Conservation (phyloP, 2,797 vertebrate species). For the Florisuga fusca region DNA sequence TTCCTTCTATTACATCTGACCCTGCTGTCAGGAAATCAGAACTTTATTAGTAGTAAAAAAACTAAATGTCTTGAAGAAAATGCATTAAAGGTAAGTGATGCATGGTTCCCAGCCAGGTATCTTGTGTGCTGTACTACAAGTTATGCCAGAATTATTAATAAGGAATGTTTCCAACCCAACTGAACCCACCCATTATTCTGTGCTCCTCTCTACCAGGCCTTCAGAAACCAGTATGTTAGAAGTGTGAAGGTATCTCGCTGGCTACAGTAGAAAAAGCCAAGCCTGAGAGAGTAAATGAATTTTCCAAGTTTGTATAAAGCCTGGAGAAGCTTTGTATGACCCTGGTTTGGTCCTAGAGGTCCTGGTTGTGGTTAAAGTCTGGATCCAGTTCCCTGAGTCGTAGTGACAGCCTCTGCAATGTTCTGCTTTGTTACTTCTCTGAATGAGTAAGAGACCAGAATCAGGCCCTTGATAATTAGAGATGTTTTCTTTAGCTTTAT, state of each 20-base stretch:
- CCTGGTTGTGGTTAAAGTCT: neutral
- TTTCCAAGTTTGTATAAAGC: neutral
- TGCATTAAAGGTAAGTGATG: neutral
- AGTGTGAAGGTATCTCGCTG: neutral
- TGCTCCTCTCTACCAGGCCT: neutral
- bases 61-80: neutral
- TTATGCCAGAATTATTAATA: neutral
- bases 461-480: neutral
- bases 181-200: neutral
- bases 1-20: neutral
- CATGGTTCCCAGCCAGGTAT: too few species aligned
- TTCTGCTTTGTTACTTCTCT: neutral
- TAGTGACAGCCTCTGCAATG: neutral
- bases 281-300: neutral
- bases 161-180: neutral
- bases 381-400: neutral
- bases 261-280: neutral
- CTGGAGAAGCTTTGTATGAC: neutral
- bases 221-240: neutral
- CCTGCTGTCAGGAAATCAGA: neutral
- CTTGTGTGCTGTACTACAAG: neutral
- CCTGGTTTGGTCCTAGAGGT: neutral
- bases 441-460: neutral
- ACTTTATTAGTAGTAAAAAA: neutral
- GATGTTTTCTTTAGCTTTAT: neutral